Evolutionary conservation across 2,888 invertebrate genomes (phyloP).

Genomic region (Heliconius erato): DNA sequence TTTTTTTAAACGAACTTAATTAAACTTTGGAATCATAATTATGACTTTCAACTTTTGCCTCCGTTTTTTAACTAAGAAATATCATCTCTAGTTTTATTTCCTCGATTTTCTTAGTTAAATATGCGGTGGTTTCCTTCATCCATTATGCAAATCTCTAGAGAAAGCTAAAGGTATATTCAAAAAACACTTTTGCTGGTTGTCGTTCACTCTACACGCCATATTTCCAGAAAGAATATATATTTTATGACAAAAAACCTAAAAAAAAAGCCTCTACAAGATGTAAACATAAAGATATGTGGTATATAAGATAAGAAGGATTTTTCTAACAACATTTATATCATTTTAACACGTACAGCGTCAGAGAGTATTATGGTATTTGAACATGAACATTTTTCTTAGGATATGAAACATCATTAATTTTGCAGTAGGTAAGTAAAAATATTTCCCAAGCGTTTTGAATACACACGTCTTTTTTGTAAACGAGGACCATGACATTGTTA

Average conservation of each 20-base stretch:
- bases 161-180: no score
- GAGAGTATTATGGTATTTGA: conserved; percentile 15
- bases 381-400: conserved; percentile 12
- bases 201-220: no score
- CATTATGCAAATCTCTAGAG: not conserved
- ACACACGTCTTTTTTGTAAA: not conserved
- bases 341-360: conserved; percentile 11
- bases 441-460: conserved; percentile 11
- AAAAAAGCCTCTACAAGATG: not conserved
- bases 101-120: not conserved
- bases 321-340: conserved; percentile 10
- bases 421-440: conserved; percentile 5
- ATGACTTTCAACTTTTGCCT: not conserved
- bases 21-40: not conserved
- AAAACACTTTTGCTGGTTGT: no score
- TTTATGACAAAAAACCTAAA: not conserved
- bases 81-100: not conserved
- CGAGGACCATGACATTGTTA: not conserved
- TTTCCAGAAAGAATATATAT: no score
- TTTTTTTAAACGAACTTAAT: not conserved
- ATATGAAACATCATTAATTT: conserved; percentile 23
- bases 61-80: not conserved
- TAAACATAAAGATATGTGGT: not conserved
- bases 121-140: not conserved
- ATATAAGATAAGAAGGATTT: not conserved